A percentile compares a stretch with the other conserved stretches of the same genome.
phyloP scores from a whole-genome alignment of 2,888 invertebrate species.

The Hydropsyche betteni region DNA sequence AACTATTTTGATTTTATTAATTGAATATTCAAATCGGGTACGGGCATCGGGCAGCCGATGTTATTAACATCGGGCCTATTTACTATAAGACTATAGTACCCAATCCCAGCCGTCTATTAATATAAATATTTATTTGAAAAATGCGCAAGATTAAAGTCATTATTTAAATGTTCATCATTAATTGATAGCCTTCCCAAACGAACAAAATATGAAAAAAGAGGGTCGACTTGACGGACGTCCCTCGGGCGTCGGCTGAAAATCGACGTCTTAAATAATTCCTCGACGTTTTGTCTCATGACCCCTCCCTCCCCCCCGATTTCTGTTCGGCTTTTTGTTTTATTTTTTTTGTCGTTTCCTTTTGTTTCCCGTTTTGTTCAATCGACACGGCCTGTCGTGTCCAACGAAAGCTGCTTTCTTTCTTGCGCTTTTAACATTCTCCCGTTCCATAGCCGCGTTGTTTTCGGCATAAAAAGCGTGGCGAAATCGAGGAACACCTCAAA shows the following conservation, averaged over 20 bases:
- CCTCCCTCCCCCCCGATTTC: constrained; percentile 51
- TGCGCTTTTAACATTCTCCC: constrained; percentile 41
- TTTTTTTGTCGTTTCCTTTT: constrained; percentile 42
- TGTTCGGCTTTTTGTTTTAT: constrained; percentile 31
- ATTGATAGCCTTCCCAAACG: no score
- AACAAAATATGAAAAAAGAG: constrained; percentile 25
- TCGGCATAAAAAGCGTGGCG: constrained; percentile 39
- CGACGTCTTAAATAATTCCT: constrained; percentile 27
- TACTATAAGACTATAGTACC: no score
- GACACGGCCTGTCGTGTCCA: constrained; percentile 43
- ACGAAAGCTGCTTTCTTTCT: constrained; percentile 49
- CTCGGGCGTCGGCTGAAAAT: constrained; percentile 18
- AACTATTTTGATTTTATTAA: no score
- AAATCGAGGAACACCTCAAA: constrained; percentile 35
- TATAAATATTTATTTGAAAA: no score
- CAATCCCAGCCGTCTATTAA: no score
- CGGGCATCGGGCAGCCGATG: no score
- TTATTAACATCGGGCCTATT: no score
- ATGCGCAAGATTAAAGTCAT: no score
- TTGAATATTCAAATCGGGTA: no score
- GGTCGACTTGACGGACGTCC: constrained; percentile 21
- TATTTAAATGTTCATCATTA: no score
- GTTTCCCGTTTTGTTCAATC: constrained; percentile 40
- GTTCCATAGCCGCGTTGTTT: constrained; percentile 38
- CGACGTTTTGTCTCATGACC: constrained; percentile 40